Base-by-base conservation (phyloP, 2,113 vertebrate species). In the Heterotis niloticus region DNA sequence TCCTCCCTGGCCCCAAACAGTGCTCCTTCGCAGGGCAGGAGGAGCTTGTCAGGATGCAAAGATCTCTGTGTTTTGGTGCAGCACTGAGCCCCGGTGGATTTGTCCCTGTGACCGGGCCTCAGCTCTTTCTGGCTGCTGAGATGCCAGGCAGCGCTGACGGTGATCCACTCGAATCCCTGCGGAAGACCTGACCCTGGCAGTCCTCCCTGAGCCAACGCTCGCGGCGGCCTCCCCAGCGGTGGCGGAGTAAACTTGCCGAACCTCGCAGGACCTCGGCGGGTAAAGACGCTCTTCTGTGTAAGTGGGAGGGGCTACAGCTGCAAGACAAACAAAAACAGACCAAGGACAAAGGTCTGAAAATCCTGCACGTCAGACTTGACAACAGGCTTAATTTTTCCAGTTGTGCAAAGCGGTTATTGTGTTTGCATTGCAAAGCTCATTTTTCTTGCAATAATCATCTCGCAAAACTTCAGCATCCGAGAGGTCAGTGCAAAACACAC, bases 261-360 rank as follows among this genome's bases (percentile, higher is more conserved):
- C 90, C 88, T 85, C 76, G 83, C 81, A 78, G 86, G 89, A 90
- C 89, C 86, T 88, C 88, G 88, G 89, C 89, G 87, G 88, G 89
- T 89, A 89, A 88, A 88, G 80, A 84, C 83, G 83, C 85, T 84
- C 85, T 82, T 83, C 86, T 89, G 90, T 90, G 89, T 89, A 88
- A 90, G 76, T 83, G 86, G 88, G 88, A 89, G 85, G 85, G 86
- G 82, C 86, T 88, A 87, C 89, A 81, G 88, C 91, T 89, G 86
- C 86, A 86, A 91, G 89, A 91, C 88, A 90, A 91, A 91, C 88
- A 91, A 88, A 88, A 90, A 88, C 83, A 85, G 84, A 62, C 84
- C 84, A 88, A 85, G 88, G 86, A 81, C 34, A 81, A 87, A 86
- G 86, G 72, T 64, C 17, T 64, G 26, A 88, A 86, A 89, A 87